Evolutionary conservation across 2,797 vertebrate genomes (phyloP).

Genomic region (Hydrolagus colliei): DNA sequence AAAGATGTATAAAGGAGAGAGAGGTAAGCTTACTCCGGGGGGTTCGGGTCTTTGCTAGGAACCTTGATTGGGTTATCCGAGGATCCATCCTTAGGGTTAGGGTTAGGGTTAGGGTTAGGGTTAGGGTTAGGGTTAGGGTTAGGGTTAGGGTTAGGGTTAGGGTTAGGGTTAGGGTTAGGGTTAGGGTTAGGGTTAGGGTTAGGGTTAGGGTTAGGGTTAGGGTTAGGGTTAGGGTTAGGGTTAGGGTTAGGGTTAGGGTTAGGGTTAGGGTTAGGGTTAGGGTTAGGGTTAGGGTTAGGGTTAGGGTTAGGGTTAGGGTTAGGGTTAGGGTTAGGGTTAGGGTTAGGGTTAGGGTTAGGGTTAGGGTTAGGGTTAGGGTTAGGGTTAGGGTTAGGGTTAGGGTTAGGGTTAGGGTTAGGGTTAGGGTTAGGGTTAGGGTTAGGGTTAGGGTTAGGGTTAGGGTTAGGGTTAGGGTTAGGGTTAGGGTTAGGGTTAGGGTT

Average conservation of each 20-base stretch:
- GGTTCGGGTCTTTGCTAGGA: too few species aligned
- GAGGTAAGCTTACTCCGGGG: too few species aligned
- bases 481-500: slow-evolving; percentile 28
- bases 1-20: too few species aligned
- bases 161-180: slow-evolving; percentile 31
- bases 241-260: slow-evolving; percentile 33
- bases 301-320: slow-evolving; percentile 35
- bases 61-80: slow-evolving; percentile 19
- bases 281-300: slow-evolving; percentile 35
- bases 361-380: slow-evolving; percentile 33
- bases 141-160: slow-evolving; percentile 30
- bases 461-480: slow-evolving; percentile 32
- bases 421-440: slow-evolving; percentile 33
- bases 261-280: slow-evolving; percentile 34
- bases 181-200: slow-evolving; percentile 27
- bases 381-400: slow-evolving; percentile 23
- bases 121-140: slow-evolving; percentile 31
- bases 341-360: slow-evolving; percentile 34
- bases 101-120: slow-evolving; percentile 32
- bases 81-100: slow-evolving; percentile 21
- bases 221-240: slow-evolving; percentile 34
- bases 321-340: slow-evolving; percentile 34
- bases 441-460: slow-evolving; percentile 30
- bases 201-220: slow-evolving; percentile 26
- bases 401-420: slow-evolving; percentile 21